phyloP scores from a whole-genome alignment of 2,888 invertebrate species.

The Ecliptopera silaceata region DNA sequence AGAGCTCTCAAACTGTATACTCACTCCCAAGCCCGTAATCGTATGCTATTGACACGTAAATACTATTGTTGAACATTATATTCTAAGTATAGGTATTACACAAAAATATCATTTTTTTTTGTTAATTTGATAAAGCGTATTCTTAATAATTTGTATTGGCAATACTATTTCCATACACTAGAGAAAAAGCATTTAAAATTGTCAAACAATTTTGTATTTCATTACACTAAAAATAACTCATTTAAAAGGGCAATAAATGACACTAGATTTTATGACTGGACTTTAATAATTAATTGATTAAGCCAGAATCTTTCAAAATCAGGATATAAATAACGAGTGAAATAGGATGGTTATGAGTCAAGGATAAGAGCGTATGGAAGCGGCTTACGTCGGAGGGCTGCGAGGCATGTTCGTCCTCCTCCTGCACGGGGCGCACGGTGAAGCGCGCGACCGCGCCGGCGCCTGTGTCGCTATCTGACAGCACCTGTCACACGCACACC shows the following conservation, averaged over 20 bases:
- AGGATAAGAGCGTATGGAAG: constrained; percentile 33
- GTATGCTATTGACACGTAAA: constrained; percentile 39
- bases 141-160: too few species aligned
- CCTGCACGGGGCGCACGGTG: constrained; percentile 86
- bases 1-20: constrained; percentile 34
- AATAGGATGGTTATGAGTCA: constrained; percentile 33
- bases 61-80: constrained; percentile 13
- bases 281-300: too few species aligned
- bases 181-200: too few species aligned
- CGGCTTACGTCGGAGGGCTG: constrained; percentile 77
- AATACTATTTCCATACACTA: too few species aligned
- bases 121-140: too few species aligned
- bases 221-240: too few species aligned
- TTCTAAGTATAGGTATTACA: too few species aligned
- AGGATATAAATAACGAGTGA: constrained; percentile 15
- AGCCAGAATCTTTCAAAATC: background rate
- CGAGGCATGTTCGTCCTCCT: constrained; percentile 84
- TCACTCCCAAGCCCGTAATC: constrained; percentile 38
- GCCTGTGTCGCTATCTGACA: constrained; percentile 79
- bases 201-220: too few species aligned
- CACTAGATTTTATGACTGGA: too few species aligned
- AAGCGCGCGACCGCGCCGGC: constrained; percentile 81
- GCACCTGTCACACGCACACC: constrained; percentile 60
- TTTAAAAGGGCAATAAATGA: too few species aligned
- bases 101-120: too few species aligned